Conservation (phyloP, 2,113 vertebrate species). For the Synodontis membranacea region DNA sequence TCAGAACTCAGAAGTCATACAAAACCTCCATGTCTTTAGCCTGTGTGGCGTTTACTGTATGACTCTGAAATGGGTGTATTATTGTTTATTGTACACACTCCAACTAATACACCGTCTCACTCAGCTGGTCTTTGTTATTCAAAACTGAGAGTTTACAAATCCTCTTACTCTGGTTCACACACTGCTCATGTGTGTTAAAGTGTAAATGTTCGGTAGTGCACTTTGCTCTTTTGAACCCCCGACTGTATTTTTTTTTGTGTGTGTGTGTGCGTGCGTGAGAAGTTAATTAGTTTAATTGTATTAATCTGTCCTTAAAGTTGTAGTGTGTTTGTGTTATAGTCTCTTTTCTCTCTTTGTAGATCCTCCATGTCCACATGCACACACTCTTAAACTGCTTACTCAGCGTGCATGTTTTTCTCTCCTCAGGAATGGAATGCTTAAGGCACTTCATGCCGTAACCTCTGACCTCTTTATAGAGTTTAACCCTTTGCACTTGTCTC, state of each 20-base stretch:
- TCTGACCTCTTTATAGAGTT: conserved; percentile 56
- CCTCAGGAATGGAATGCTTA: conserved; percentile 54
- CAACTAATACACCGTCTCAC: background rate
- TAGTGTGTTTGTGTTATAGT: conserved; percentile 22
- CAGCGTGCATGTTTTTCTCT: conserved; percentile 63
- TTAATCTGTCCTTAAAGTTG: background rate
- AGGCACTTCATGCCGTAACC: conserved; percentile 52
- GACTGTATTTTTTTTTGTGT: background rate
- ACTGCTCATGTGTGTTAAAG: background rate
- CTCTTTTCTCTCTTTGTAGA: conserved; percentile 41
- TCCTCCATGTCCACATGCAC: conserved; percentile 14
- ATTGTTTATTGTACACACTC: background rate
- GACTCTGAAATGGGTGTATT: background rate
- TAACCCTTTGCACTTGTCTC: conserved; percentile 52
- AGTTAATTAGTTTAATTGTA: background rate
- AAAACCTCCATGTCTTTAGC: background rate
- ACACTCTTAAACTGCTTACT: conserved; percentile 11
- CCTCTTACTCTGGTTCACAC: background rate
- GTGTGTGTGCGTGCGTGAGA: background rate
- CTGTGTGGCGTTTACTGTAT: background rate
- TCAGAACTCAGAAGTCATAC: background rate
- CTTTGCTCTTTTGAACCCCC: background rate
- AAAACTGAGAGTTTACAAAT: background rate
- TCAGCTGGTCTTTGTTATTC: background rate
- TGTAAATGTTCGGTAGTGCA: background rate